Conservation (phyloP, 1,140 invertebrate genomes). For the Drosophila trapezifrons region DNA sequence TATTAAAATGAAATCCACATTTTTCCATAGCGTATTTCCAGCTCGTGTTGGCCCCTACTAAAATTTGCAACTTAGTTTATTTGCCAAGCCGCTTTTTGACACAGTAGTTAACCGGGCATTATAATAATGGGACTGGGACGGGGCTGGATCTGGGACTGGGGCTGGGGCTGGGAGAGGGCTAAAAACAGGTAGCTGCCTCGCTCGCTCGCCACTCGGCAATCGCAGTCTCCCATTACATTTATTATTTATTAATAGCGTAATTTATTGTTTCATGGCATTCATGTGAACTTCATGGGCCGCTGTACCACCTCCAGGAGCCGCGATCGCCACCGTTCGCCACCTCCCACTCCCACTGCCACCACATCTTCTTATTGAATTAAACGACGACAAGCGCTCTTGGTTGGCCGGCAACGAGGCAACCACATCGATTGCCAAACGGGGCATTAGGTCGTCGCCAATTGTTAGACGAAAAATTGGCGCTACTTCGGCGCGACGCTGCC, state of each 20-base stretch:
- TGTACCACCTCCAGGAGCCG: conserved; percentile 30
- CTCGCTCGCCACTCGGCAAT: conserved; percentile 41
- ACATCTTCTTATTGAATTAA: conserved; percentile 77
- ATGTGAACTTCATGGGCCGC: conserved; percentile 76
- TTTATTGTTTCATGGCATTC: conserved; percentile 84
- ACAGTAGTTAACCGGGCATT: conserved; percentile 68
- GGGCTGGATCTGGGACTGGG: background rate
- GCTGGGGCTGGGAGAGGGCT: conserved; percentile 1
- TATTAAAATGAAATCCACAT: background rate
- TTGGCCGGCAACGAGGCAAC: conserved; percentile 36
- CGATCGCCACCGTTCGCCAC: conserved; percentile 24
- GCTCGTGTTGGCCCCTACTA: conserved; percentile 2
- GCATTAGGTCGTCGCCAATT: conserved; percentile 80
- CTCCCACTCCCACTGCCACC: conserved; percentile 10
- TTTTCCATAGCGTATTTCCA: conserved; percentile 26
- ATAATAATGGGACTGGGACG: conserved; percentile 59
- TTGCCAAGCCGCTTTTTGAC: conserved; percentile 72
- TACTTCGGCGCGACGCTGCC: conserved; percentile 58
- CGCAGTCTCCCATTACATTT: conserved; percentile 81
- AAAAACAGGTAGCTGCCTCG: conserved; percentile 73
- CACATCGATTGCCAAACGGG: conserved; percentile 73
- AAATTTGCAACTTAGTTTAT: conserved; percentile 53
- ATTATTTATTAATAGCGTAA: conserved; percentile 84
- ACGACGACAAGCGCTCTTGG: conserved; percentile 55
- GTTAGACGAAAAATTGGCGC: conserved; percentile 81